Base-by-base conservation (phyloP, 2,113 vertebrate species). In the Tonatia bakeri region DNA sequence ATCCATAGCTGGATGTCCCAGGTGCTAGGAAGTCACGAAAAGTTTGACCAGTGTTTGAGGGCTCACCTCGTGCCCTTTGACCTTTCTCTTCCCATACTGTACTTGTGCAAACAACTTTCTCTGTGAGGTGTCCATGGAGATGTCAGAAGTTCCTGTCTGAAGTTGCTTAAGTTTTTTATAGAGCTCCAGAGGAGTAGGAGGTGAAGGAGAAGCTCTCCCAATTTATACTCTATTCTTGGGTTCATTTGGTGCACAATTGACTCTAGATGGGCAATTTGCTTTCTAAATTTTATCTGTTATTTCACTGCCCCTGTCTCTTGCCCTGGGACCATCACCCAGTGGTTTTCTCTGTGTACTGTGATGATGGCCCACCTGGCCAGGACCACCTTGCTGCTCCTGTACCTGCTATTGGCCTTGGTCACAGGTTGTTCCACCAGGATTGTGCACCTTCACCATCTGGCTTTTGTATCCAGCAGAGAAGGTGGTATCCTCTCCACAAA, bases 381-480 rank as follows among this genome's bases (percentile, higher is more conserved):
- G 69, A 38, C 22, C 69, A 72, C 20, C 38, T 38, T 3, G 38
- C 36, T 61, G 36, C 22, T 24, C 50, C 19, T 7, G 15, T 20
- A 4, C 5, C 1, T 12, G 1, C 14, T 17, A 11, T 19, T 1
- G 7, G 15, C 1, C 50, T 36, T 52, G 5, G 10, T 33, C 31
- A 0, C 14, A 17, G 10, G 59, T 28, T 61, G 24, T 61, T 28
- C 61, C 43, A 7, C 12, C 6, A 3, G 10, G 1, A 65, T 33
- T 24, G 0, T 31, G 2, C 4, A 19, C 10, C 40, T n/a, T 31
- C 52, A 28, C 33, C 11, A 2, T 5, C 16, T 24, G 0, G 5
- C 12, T 28, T 17, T 47, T 6, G 9, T 4, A 10, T 1, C 0
- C 0, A 5, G 0, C 50, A 7, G 0, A 28, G 4, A 31, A 67